A percentile compares a stretch with the other conserved stretches of the same genome.
These are phyloP conservation scores for Adelognathus sp. DNA, from an alignment of 2,888 invertebrate genomes.

Conservation along the genomic window DNA sequence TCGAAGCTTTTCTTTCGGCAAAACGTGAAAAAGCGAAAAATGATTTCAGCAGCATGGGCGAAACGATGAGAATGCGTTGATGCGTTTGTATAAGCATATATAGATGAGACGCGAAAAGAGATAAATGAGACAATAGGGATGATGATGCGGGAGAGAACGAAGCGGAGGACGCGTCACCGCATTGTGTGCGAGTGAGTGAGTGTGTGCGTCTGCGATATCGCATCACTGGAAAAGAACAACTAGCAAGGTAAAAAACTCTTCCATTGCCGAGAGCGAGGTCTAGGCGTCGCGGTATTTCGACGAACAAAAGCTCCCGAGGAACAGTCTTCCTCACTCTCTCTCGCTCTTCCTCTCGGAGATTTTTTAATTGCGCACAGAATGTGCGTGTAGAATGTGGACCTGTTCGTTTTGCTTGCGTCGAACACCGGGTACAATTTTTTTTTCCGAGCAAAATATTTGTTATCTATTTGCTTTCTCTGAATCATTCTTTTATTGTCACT, in stretches of 20 bases:
- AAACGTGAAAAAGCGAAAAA: conserved; percentile 9
- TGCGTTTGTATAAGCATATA: conserved; percentile 14
- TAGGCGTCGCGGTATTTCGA: conserved; percentile 47
- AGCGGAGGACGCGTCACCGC: conserved; percentile 13
- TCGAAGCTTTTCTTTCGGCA: neutral
- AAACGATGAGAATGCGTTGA: neutral
- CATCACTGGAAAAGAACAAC: conserved; percentile 44
- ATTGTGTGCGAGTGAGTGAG: conserved; percentile 32
- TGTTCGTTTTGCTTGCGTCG: too few relatives aligned
- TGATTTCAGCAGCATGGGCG: conserved; percentile 6
- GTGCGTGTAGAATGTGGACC: too few relatives aligned
- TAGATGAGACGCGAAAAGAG: conserved; percentile 2
- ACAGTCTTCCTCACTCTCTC: conserved; percentile 39
- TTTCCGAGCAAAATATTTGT: too few relatives aligned
- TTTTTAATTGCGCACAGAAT: conserved; percentile 56
- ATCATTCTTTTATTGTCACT: too few relatives aligned
- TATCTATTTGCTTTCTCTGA: too few relatives aligned
- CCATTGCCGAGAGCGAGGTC: conserved; percentile 8
- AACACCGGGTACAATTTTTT: too few relatives aligned
- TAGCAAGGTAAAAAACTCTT: conserved; percentile 36
- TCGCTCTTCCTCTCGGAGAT: neutral
- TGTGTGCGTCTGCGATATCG: conserved; percentile 54
- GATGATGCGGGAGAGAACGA: conserved; percentile 32
- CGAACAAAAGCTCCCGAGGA: conserved; percentile 52
- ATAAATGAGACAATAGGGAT: conserved; percentile 53